Percentiles rank a stretch among this genome's conserved stretches.
Conservation (phyloP, 35 echinoderm and acorn worm genomes). For the Apostichopus japonicus region DNA sequence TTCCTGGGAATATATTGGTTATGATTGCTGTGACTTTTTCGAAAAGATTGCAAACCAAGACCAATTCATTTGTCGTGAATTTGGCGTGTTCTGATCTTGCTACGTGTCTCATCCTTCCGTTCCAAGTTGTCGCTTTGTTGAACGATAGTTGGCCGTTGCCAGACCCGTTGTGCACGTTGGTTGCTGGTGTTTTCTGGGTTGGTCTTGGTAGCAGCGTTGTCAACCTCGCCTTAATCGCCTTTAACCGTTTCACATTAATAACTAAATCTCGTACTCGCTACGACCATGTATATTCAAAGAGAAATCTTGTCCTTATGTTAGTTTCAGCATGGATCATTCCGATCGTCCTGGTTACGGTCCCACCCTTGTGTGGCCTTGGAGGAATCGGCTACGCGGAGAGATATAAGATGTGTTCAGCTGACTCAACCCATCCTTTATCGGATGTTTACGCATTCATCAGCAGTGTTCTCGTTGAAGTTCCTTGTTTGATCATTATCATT, state of each 20-base stretch:
- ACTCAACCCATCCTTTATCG: background rate
- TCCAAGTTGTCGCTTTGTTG: slow-evolving; percentile 52
- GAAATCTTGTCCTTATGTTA: background rate
- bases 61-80: slow-evolving; percentile 86
- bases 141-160: slow-evolving; percentile 69
- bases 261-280: background rate
- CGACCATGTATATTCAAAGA: background rate
- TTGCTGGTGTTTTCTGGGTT: slow-evolving; percentile 21
- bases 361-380: slow-evolving; percentile 57
- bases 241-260: slow-evolving; percentile 65
- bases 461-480: background rate
- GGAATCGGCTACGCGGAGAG: slow-evolving; percentile 61
- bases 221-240: slow-evolving; percentile 52
- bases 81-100: slow-evolving; percentile 69
- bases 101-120: slow-evolving; percentile 36
- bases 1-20: slow-evolving; percentile 52
- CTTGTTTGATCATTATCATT: background rate
- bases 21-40: slow-evolving; percentile 17
- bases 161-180: slow-evolving; percentile 39
- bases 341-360: slow-evolving; percentile 38
- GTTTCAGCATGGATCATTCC: slow-evolving; percentile 61
- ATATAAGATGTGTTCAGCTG: slow-evolving; percentile 64
- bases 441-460: background rate
- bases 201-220: slow-evolving; percentile 58
- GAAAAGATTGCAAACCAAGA: slow-evolving; percentile 47